These are phyloP conservation scores for Ephialtes manifestator DNA, from an alignment of 2,888 invertebrate genomes.

Conservation along the genomic window DNA sequence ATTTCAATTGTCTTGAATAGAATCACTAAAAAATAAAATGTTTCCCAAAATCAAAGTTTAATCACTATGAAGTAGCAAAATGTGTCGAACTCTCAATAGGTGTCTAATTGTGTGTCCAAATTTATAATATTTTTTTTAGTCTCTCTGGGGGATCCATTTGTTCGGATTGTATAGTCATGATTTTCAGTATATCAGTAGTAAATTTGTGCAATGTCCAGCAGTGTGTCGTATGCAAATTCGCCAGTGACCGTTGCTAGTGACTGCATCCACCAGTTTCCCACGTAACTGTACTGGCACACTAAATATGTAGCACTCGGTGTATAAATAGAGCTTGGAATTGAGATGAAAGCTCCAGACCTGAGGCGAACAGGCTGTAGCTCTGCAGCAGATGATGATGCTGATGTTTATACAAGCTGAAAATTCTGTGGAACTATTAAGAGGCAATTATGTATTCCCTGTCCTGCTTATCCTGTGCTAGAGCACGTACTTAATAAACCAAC, in stretches of 20 bases:
- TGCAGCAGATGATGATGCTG: not conserved
- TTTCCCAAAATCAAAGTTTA: no score
- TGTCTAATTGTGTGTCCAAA: not conserved
- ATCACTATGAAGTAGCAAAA: not conserved
- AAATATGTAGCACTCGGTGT: conserved; percentile 36
- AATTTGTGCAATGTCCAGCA: conserved; percentile 10
- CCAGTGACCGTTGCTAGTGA: conserved; percentile 21
- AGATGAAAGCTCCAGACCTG: conserved; percentile 16
- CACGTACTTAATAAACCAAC: not conserved
- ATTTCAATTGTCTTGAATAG: no score
- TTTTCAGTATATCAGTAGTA: not conserved
- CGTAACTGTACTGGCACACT: conserved; percentile 5
- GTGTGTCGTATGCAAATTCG: conserved; percentile 58
- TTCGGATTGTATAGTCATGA: not conserved
- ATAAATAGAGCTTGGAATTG: conserved; percentile 39
- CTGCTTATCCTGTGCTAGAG: not conserved
- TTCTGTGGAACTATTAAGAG: conserved; percentile 18
- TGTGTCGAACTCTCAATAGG: not conserved
- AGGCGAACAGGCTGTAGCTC: not conserved
- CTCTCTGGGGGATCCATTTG: not conserved
- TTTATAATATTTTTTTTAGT: not conserved
- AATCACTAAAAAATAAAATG: no score
- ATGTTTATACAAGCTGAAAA: conserved; percentile 16
- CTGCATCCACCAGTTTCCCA: conserved; percentile 26
- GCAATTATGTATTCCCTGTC: conserved; percentile 16